Conservation (phyloP, 2,888 invertebrate species). For the Leucoptera coffeella region DNA sequence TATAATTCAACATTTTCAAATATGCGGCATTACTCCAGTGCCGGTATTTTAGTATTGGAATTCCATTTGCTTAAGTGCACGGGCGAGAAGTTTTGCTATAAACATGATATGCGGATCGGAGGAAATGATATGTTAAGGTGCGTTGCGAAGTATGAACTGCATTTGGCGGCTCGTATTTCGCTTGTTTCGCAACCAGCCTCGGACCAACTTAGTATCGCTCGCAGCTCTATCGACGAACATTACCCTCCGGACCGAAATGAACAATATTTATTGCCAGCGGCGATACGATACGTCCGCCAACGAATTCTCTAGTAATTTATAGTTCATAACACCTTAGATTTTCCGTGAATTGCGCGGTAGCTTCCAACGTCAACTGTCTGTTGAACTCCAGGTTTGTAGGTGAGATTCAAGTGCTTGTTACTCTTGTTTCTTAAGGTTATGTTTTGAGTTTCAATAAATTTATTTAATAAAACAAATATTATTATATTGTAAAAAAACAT, state of each 20-base stretch:
- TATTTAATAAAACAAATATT: too few relatives aligned
- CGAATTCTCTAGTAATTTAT: conserved; percentile 42
- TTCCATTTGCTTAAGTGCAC: conserved; percentile 50
- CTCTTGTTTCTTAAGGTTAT: too few relatives aligned
- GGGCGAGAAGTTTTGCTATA: conserved; percentile 46
- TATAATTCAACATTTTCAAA: conserved; percentile 25
- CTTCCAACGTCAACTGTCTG: too few relatives aligned
- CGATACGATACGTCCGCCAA: conserved; percentile 26
- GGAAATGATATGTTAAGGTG: conserved; percentile 45
- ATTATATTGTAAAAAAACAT: background rate
- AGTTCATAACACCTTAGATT: conserved; percentile 29
- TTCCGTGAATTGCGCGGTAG: too few relatives aligned
- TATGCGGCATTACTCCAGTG: conserved; percentile 28
- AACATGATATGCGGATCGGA: conserved; percentile 44
- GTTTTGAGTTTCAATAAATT: too few relatives aligned
- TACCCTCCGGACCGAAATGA: conserved; percentile 38
- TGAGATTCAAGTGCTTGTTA: too few relatives aligned
- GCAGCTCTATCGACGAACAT: conserved; percentile 20
- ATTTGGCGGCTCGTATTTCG: background rate
- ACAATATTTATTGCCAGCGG: conserved; percentile 36
- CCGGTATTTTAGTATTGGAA: conserved; percentile 38
- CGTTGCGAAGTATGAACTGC: too few relatives aligned
- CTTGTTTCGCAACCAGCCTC: background rate
- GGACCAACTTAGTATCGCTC: conserved; percentile 7
- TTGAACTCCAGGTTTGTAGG: too few relatives aligned